Evolutionary conservation across 2,113 vertebrate genomes (phyloP).

Genomic region (Rhinopomastus cyanomelas): DNA sequence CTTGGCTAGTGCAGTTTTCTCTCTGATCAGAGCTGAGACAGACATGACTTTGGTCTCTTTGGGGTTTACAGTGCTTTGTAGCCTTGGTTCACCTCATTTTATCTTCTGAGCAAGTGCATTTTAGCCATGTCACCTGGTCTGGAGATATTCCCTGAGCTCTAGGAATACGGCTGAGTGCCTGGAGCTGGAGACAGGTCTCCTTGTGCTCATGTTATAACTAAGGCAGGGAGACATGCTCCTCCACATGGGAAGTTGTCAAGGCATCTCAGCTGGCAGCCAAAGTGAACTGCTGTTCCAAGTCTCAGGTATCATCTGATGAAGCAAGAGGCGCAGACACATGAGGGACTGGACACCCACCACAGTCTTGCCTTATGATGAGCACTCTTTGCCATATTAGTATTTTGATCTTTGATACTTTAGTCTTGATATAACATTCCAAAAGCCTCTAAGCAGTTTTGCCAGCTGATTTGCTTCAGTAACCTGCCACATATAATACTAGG

Average conservation of each 20-base stretch:
- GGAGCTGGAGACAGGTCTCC: neutral
- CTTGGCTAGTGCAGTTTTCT: neutral
- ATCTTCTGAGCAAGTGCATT: rapidly evolving
- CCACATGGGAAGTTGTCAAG: rapidly evolving
- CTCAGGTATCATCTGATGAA: rapidly evolving
- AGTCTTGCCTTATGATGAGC: neutral
- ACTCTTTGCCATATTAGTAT: rapidly evolving
- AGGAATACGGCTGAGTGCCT: rapidly evolving
- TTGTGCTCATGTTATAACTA: neutral
- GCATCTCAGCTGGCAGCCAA: neutral
- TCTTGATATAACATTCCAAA: neutral
- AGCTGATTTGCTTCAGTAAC: neutral
- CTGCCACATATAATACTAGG: neutral
- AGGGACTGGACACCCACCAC: rapidly evolving
- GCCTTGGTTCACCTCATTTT: neutral
- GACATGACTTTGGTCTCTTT: neutral
- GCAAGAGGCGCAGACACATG: neutral
- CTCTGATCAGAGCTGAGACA: neutral
- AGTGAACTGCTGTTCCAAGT: neutral
- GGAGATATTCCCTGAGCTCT: neutral
- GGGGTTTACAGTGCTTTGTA: neutral
- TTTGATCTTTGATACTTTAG: neutral
- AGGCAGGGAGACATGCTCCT: neutral
- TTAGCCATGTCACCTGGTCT: rapidly evolving
- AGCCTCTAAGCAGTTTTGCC: neutral